phyloP scores from a whole-genome alignment of 2,797 vertebrate genomes.

The Cuniculus paca region DNA sequence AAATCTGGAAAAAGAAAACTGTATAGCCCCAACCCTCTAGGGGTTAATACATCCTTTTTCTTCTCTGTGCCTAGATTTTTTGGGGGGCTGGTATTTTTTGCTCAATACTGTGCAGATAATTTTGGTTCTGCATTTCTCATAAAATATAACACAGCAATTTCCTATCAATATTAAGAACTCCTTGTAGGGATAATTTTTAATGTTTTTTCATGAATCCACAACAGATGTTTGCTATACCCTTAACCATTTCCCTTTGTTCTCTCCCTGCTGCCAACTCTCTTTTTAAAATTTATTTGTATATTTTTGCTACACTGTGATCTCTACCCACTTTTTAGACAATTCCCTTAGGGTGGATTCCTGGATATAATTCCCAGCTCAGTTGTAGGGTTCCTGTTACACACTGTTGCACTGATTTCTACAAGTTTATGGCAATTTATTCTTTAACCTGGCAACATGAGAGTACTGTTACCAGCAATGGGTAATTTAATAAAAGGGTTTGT shows the following conservation, averaged over 20 bases:
- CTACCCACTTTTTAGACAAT: background rate
- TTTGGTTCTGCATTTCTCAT: background rate
- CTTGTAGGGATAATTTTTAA: background rate
- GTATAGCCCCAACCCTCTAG: accelerated
- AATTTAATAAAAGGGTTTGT: background rate
- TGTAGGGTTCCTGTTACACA: accelerated
- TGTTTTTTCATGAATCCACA: accelerated
- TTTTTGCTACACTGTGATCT: background rate
- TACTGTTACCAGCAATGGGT: background rate
- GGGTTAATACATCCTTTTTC: background rate
- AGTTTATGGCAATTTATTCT: background rate
- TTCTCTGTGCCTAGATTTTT: background rate
- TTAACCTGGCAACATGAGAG: background rate
- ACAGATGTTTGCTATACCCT: accelerated
- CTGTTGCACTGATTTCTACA: background rate
- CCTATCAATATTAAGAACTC: background rate
- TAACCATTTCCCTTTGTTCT: accelerated
- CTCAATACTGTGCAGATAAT: background rate
- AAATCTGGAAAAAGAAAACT: background rate
- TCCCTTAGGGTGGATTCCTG: background rate
- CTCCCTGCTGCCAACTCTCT: no score
- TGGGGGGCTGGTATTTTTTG: background rate
- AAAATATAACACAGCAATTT: background rate
- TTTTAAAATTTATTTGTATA: background rate
- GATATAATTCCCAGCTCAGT: background rate